phyloP scores from a whole-genome alignment of 1,140 invertebrate species.

The Brachionus manjavacas region DNA sequence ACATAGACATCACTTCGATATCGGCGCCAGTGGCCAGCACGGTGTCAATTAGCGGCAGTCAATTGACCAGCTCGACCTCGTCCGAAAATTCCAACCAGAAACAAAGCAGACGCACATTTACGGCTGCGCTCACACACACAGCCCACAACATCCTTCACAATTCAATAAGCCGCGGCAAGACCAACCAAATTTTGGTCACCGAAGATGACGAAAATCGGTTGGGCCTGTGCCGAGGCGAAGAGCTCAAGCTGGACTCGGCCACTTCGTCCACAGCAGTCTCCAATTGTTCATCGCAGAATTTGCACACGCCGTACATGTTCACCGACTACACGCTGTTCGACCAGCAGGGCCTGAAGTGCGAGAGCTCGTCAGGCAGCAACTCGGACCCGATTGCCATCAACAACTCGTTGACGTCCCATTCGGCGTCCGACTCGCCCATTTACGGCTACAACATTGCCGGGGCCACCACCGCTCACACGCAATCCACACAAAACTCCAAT shows the following conservation, averaged over 20 bases:
- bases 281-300: slow-evolving; percentile 20
- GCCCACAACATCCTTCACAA: background rate
- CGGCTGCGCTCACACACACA: background rate
- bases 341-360: background rate
- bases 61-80: background rate
- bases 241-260: background rate
- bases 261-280: slow-evolving; percentile 20
- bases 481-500: background rate
- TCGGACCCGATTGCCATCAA: slow-evolving; percentile 37
- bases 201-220: background rate
- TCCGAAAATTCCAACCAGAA: background rate
- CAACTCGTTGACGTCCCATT: slow-evolving; percentile 18
- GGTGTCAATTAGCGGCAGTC: slow-evolving; percentile 10
- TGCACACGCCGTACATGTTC: background rate
- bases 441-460: slow-evolving; percentile 34
- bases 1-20: slow-evolving; percentile 29
- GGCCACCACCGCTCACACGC: background rate
- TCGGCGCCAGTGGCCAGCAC: slow-evolving; percentile 32
- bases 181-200: slow-evolving; percentile 21
- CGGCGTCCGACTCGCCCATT: slow-evolving; percentile 29
- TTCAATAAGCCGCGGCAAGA: background rate
- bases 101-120: background rate
- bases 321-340: background rate
- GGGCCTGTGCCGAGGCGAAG: background rate
- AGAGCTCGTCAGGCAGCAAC: slow-evolving; percentile 1